Base-by-base conservation (phyloP, 2,888 invertebrate species). In the Drosophila atripex region DNA sequence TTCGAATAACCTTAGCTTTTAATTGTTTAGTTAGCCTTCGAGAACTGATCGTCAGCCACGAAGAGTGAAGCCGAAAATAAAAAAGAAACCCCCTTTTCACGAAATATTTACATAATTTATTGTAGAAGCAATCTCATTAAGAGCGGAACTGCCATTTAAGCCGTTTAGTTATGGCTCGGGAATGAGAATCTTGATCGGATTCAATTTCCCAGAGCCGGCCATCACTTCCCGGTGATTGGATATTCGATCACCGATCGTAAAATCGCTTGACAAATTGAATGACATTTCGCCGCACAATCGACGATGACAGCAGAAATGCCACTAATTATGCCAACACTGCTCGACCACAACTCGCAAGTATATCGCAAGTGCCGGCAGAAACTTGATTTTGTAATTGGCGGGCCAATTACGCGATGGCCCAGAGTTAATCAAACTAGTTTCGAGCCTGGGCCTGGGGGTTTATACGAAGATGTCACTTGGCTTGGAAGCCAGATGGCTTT, bases 351-450 rank as follows among this genome's bases (percentile, higher is more conserved):
- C n/a, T n/a, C n/a, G n/a, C n/a, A n/a, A n/a, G n/a, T n/a, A n/a
- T n/a, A n/a, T n/a, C n/a, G n/a, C n/a, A n/a, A n/a, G n/a, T n/a
- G n/a, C n/a, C 25, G 7, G 7, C 54, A 49, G 45, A 64, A 64
- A 77, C 78, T 75, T 63, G 78, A 82, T 78, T 82, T 73, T 79
- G 78, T 82, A 78, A 77, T 77, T 77, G 77, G 53, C 30, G 30
- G 61, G 58, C 80, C 64, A 80, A 77, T 76, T 78, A 76, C 78
- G 65, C 77, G 73, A 30, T 51, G 54, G 16, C 59, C 51, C 25
- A 43, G 41, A 28, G 21, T 50, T 51, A 18, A 46, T 39, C 25
- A 25, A 47, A 64, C 51, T 51, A 9, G 41, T 41, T 30, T 51
- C 18, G 18, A 2, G 18, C 2, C 18, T 30, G 9, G 16, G 35